These are phyloP conservation scores for Thryonomys swinderianus DNA, from an alignment of 2,113 vertebrate species.

Conservation along the genomic window DNA sequence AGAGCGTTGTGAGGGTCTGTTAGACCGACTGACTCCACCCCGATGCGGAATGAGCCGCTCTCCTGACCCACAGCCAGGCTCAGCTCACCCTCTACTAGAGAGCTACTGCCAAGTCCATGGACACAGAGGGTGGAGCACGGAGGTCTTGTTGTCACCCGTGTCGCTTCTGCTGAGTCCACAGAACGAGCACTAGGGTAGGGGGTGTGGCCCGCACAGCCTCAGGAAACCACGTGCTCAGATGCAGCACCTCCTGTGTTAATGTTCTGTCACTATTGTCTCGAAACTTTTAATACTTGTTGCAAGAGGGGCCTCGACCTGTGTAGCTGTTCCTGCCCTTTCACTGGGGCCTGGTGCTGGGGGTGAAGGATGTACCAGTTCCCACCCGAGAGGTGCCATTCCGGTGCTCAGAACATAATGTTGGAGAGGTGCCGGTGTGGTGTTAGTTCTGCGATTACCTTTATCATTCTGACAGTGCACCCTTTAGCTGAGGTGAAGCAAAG, in stretches of 20 bases:
- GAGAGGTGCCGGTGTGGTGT: background rate
- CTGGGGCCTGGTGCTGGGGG: too few relatives aligned
- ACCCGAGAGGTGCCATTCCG: background rate
- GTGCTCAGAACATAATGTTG: background rate
- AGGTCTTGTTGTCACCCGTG: background rate
- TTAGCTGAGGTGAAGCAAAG: constrained; percentile 50
- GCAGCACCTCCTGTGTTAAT: background rate
- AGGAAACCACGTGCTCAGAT: background rate
- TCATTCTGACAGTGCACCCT: background rate
- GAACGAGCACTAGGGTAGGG: too few relatives aligned
- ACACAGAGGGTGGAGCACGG: accelerated
- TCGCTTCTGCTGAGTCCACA: background rate
- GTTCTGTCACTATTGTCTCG: background rate
- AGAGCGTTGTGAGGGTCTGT: background rate
- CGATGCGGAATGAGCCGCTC: background rate
- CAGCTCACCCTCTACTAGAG: background rate
- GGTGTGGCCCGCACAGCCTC: accelerated
- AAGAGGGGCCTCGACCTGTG: background rate
- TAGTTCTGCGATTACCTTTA: background rate
- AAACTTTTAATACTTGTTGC: background rate
- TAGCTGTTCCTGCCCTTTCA: too few relatives aligned
- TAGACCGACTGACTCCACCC: background rate
- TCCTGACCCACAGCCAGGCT: background rate
- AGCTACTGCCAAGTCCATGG: background rate
- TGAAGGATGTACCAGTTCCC: accelerated